phyloP scores from a whole-genome alignment of 2,888 invertebrate genomes.

The Lutraria lutraria region DNA sequence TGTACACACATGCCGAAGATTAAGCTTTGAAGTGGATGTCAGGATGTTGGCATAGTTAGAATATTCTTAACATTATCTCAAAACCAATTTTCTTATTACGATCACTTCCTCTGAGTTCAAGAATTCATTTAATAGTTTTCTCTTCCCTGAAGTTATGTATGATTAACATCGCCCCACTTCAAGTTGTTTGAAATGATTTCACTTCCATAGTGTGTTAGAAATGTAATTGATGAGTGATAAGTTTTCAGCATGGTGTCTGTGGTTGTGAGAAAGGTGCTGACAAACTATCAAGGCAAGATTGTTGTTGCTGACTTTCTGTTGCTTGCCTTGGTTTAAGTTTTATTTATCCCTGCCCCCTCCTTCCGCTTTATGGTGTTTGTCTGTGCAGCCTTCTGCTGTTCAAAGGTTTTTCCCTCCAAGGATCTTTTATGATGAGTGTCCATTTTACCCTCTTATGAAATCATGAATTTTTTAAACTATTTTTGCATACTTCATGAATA shows the following conservation, averaged over 20 bases:
- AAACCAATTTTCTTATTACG: neutral
- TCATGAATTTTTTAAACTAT: too few relatives aligned
- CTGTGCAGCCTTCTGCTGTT: too few relatives aligned
- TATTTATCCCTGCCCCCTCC: too few relatives aligned
- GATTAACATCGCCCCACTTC: neutral
- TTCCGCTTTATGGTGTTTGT: too few relatives aligned
- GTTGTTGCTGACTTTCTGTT: too few relatives aligned
- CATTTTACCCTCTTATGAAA: too few relatives aligned
- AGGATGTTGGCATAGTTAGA: neutral
- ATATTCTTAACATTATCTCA: neutral
- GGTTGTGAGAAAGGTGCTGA: too few relatives aligned
- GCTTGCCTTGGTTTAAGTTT: too few relatives aligned
- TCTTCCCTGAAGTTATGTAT: neutral
- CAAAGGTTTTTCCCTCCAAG: too few relatives aligned
- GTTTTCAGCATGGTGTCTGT: neutral
- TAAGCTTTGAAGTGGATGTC: slow-evolving; percentile 2
- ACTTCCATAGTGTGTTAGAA: neutral
- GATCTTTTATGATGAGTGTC: too few relatives aligned
- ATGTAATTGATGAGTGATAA: neutral
- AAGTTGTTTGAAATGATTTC: slow-evolving; percentile 13
- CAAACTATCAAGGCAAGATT: too few relatives aligned
- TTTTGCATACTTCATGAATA: too few relatives aligned
- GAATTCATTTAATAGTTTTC: neutral
- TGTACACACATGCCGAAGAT: neutral
- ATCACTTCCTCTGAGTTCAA: neutral